Conservation (phyloP, 2,797 vertebrate species). For the Myotis myotis region DNA sequence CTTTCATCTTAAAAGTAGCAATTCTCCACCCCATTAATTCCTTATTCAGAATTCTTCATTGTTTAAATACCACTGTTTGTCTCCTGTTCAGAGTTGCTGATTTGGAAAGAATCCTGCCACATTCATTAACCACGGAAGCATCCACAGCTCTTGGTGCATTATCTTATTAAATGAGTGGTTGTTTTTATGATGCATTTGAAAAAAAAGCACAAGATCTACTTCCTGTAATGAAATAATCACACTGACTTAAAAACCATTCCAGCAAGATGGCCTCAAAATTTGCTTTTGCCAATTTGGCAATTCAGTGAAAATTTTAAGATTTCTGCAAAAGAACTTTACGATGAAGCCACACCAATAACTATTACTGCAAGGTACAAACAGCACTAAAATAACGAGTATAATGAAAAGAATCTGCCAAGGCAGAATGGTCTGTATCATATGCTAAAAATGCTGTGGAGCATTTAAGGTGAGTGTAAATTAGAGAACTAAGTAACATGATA, state of each 20-base stretch:
- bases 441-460: background rate
- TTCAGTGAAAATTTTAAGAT: conserved; percentile 1
- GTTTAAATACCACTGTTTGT: conserved; percentile 64
- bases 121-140: conserved; percentile 49
- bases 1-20: conserved; percentile 63
- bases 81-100: conserved; percentile 51
- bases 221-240: conserved; percentile 2
- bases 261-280: background rate
- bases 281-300: conserved; percentile 23
- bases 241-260: conserved; percentile 25
- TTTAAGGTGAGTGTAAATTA: background rate
- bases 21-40: conserved; percentile 67
- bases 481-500: background rate
- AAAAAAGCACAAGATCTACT: conserved; percentile 37
- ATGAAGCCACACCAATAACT: background rate
- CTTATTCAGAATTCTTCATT: conserved; percentile 54
- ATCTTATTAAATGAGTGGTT: conserved; percentile 60
- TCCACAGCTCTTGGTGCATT: conserved; percentile 7
- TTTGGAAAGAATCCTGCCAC: conserved; percentile 63
- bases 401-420: background rate
- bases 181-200: conserved; percentile 3
- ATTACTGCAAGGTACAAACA: background rate
- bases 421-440: background rate
- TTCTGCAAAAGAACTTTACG: conserved; percentile 8
- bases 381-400: background rate